These are phyloP conservation scores for Pogona vitticeps DNA, from an alignment of 2,113 vertebrate genomes.

Conservation along the genomic window DNA sequence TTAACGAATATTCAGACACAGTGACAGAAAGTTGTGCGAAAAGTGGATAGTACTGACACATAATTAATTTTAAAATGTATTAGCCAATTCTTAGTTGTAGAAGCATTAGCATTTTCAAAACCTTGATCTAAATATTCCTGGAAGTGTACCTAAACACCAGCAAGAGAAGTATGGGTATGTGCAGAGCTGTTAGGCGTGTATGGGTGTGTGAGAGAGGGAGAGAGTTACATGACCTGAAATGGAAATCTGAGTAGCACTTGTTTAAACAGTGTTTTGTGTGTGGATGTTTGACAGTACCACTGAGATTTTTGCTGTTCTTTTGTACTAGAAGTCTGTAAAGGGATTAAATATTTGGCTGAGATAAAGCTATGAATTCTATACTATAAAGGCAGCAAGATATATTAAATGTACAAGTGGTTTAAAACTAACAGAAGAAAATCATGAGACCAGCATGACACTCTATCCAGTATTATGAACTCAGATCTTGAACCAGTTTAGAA, in stretches of 20 bases:
- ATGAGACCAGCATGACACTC: not conserved
- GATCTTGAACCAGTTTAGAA: not conserved
- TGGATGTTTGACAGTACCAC: not conserved
- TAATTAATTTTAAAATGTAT: slow-evolving; percentile 54
- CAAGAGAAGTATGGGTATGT: not conserved
- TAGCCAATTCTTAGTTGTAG: slow-evolving; percentile 44
- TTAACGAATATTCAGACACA: slow-evolving; percentile 30
- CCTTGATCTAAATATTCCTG: slow-evolving; percentile 61
- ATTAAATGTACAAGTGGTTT: not conserved
- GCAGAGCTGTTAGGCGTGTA: not conserved
- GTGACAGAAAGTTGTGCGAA: slow-evolving; percentile 41
- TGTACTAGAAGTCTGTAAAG: too few relatives aligned
- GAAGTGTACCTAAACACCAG: slow-evolving; percentile 38
- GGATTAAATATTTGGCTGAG: not conserved
- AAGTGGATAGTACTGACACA: slow-evolving; percentile 48
- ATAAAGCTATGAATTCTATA: not conserved
- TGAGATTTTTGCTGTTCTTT: not conserved
- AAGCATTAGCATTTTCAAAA: slow-evolving; percentile 52
- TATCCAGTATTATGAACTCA: not conserved
- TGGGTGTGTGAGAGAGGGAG: not conserved
- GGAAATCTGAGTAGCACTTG: not conserved
- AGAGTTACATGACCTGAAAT: not conserved
- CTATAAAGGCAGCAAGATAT: not conserved
- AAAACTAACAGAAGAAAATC: not conserved
- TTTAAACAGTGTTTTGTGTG: fast-evolving